Evolutionary conservation across 2,113 vertebrate genomes (phyloP).

Genomic region (Misgurnus anguillicaudatus): DNA sequence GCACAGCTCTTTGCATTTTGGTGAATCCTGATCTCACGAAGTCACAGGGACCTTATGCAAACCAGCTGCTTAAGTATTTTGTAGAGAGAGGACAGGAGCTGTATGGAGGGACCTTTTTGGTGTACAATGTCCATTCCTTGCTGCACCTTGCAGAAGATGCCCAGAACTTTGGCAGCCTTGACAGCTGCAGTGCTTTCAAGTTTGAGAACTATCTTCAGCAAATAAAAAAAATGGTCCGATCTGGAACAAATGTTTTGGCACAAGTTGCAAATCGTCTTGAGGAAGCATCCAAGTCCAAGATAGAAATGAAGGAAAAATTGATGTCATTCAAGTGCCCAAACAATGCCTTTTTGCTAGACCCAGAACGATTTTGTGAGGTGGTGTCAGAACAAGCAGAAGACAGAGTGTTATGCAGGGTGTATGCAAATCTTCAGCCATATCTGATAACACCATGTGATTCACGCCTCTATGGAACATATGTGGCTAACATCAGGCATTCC

Average conservation of each 20-base stretch:
- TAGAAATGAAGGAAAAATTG: not conserved
- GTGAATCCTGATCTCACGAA: not conserved
- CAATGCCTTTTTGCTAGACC: not conserved
- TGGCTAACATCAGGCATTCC: not conserved
- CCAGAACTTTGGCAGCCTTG: constrained; percentile 16
- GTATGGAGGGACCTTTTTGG: not conserved
- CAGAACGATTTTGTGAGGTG: not conserved
- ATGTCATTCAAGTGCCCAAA: not conserved
- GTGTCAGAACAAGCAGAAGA: not conserved
- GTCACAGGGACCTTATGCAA: not conserved
- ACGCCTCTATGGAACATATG: not conserved
- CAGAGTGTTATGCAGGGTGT: constrained; percentile 14
- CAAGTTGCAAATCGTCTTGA: constrained; percentile 2
- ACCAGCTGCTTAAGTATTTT: not conserved
- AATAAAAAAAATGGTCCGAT: not conserved
- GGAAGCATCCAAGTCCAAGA: not conserved
- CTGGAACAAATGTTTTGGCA: not conserved
- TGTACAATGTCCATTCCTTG: not conserved
- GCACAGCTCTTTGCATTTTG: constrained; percentile 9
- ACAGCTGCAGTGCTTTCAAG: not conserved
- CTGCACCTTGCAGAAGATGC: constrained; percentile 4
- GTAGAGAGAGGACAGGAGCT: not conserved
- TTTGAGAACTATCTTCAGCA: constrained; percentile 2
- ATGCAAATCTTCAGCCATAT: not conserved
- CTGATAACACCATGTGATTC: not conserved